Base-by-base conservation (phyloP, 1,140 invertebrate genomes). In the Copidosoma floridanum region DNA sequence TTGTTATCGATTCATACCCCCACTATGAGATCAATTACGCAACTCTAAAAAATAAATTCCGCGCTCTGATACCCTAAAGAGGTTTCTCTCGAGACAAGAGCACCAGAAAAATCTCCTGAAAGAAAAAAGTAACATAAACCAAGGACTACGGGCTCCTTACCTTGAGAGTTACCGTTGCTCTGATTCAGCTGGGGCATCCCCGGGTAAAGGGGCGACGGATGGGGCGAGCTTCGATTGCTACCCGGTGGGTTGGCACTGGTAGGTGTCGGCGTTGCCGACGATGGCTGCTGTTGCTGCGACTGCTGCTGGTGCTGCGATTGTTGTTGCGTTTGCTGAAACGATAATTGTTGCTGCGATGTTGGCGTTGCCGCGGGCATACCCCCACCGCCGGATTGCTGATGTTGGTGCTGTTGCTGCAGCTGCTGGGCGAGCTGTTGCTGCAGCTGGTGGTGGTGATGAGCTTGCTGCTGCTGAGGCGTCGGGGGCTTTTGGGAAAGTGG, bases 141-240 rank as follows among this genome's bases (percentile, higher is more conserved):
- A n/a, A n/a, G n/a, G n/a, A n/a, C n/a, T n/a, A n/a, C n/a, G n/a
- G n/a, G n/a, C n/a, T n/a, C 11, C 67, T 71, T 73, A 80, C 78
- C 78, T 79, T 79, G 78, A 35, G 73, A 72, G 68, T 67, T 76
- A 66, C 73, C 71, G 63, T 78, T 80, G 56, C 63, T 63, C 52
- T 75, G 73, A 50, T 66, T 68, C 18, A 64, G 24, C 63, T 84
- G 84, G 4, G 73, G 72, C 56, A 79, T 71, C 48, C 75, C 74
- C 14, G 77, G 71, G 59, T 77, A 79, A 52, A 86, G 71, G 40
- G 79, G 76, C 56, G 77, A 79, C 50, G 76, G 74, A 68, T 79
- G 79, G 18, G 76, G 77, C 51, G 82, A 83, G 27, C 82, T 81
- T 75, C 82, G 82, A 71, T 77, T 81, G 20, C 47, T 52, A 53